phyloP scores from a whole-genome alignment of 1,140 invertebrate species.

The Rhizoglyphus robini region DNA sequence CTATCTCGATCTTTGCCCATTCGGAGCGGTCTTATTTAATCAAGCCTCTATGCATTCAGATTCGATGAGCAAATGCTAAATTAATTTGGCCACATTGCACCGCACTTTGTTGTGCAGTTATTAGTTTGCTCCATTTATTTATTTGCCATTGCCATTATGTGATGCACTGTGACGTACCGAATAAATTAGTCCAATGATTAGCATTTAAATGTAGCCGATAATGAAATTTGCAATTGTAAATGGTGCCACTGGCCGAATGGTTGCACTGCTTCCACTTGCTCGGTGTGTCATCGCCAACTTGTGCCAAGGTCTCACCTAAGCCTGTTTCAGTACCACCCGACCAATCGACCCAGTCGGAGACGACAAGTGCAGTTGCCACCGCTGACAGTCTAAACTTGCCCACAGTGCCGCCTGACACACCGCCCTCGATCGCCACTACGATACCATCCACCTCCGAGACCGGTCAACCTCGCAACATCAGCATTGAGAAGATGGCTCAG shows the following conservation, averaged over 20 bases:
- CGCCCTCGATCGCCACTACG: not conserved
- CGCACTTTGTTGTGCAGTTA: not conserved
- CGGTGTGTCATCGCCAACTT: too few relatives aligned
- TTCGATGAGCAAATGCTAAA: too few relatives aligned
- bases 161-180: not conserved
- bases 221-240: slow-evolving; percentile 14
- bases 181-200: slow-evolving; percentile 9
- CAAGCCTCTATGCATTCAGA: too few relatives aligned
- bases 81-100: too few relatives aligned
- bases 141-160: not conserved
- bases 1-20: too few relatives aligned
- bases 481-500: slow-evolving; percentile 60
- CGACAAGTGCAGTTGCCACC: not conserved
- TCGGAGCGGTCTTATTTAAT: too few relatives aligned
- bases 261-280: too few relatives aligned
- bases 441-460: slow-evolving; percentile 47
- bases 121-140: slow-evolving; percentile 4
- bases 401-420: not conserved
- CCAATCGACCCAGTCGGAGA: not conserved
- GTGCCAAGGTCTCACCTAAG: too few relatives aligned
- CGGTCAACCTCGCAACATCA: slow-evolving; percentile 67
- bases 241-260: not conserved
- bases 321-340: too few relatives aligned
- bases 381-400: not conserved
- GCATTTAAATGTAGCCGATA: slow-evolving; percentile 9